Base-by-base conservation (phyloP, 2,797 vertebrate species). In the Acrocephalus scirpaceus region DNA sequence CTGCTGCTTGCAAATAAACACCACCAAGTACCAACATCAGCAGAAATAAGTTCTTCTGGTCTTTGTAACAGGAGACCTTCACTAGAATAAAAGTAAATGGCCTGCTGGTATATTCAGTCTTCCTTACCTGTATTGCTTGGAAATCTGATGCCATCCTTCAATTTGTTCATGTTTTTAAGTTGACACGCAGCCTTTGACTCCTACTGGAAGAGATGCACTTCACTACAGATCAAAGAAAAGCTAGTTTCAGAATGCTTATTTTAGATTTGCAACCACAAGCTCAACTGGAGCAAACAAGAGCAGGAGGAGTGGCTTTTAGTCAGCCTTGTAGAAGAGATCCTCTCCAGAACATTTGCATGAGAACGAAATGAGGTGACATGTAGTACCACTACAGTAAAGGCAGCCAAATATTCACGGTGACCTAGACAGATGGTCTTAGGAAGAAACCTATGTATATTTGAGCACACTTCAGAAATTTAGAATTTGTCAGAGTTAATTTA, bases 201-300 rank as follows among this genome's bases (percentile, higher is more conserved):
- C 73, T 76, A 87, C 60, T 60, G 42, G 48, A 92, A 87, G 67
- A 91, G 71, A 89, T 71, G 48, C 1, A 14, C 56, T 92, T 90
- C 93, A 85, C 44, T 38, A 60, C 17, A 85, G 29, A 91, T 76
- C 70, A 93, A 81, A 78, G 66, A 58, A 78, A 88, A 80, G 34
- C 32, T 86, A 26, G 1, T 56, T 94, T 90, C 64, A 57, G 32
- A 73, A 58, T 29, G n/a, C 48, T 85, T 76, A 26, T 86, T 88
- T 96, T 88, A 88, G 74, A 70, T 82, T 36, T 75, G 48, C 67
- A n/a, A 73, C 64, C 57, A 89, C 29, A 47, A 74, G 44, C 56
- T 95, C 56, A 62, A n/a, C 40, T 30, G 61, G 25, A 84, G 44
- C 20, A 81, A 93, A 75, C 20, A 74, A 57, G 30, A 78, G 66